phyloP scores from a whole-genome alignment of 2,888 invertebrate species.

The Drosophila parthenogenetica region DNA sequence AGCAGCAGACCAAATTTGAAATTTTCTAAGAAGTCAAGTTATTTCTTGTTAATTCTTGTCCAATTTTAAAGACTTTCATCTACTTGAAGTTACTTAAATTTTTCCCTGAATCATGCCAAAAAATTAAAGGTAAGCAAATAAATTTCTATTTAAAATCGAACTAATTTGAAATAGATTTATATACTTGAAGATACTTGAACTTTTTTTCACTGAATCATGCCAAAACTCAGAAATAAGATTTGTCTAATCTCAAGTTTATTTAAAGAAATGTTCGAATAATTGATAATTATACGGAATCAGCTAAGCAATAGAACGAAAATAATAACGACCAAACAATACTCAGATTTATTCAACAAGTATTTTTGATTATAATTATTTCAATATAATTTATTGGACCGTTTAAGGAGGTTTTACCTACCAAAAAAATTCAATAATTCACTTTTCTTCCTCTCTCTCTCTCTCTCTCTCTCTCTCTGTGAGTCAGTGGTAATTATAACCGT shows the following conservation, averaged over 20 bases:
- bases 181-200: not conserved
- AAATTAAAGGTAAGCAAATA: too few species aligned
- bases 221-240: conserved; percentile 2
- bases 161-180: too few species aligned
- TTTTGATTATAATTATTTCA: not conserved
- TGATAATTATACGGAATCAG: not conserved
- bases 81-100: too few species aligned
- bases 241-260: conserved; percentile 13
- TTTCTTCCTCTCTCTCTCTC: too few species aligned
- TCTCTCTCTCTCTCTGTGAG: not conserved
- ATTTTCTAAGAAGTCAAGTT: too few species aligned
- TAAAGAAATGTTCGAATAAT: conserved; percentile 9
- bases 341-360: conserved; percentile 7
- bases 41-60: too few species aligned
- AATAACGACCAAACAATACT: not conserved
- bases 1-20: too few species aligned
- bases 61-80: too few species aligned
- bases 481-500: conserved; percentile 2
- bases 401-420: not conserved
- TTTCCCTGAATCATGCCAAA: too few species aligned
- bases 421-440: too few species aligned
- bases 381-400: not conserved
- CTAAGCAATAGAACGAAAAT: not conserved
- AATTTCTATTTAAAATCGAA: too few species aligned
- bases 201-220: conserved; percentile 4